These are phyloP conservation scores for Epizoanthus fatuus DNA, from an alignment of 92 coral and sea anemone species.

Conservation along the genomic window DNA sequence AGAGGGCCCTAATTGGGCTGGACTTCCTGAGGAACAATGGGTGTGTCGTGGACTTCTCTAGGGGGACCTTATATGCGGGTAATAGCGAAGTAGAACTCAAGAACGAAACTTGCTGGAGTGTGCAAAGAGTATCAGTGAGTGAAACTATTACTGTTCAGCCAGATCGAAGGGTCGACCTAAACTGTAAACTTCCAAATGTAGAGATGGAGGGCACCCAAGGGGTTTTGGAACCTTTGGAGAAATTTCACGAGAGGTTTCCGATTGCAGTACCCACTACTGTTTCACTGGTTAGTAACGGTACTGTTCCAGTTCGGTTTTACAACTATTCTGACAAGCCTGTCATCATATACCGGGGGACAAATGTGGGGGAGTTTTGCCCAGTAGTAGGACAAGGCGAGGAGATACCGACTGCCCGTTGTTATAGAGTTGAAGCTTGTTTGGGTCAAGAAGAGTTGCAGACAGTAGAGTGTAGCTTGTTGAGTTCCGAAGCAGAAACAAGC, in stretches of 20 bases:
- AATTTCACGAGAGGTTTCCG: conserved; percentile 26
- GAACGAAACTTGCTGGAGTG: conserved; percentile 40
- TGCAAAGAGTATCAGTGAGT: conserved; percentile 40
- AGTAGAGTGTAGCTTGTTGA: neutral
- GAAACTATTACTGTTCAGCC: conserved; percentile 48
- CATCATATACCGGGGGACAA: conserved; percentile 41
- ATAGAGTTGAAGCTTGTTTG: conserved; percentile 30
- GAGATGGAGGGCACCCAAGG: conserved; percentile 43
- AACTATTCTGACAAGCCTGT: conserved; percentile 39
- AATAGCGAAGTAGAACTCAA: conserved; percentile 1
- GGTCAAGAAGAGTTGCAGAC: too few relatives aligned
- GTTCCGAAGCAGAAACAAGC: neutral
- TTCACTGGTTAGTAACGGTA: conserved; percentile 17
- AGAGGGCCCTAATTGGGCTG: conserved; percentile 29
- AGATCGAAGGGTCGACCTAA: conserved; percentile 25
- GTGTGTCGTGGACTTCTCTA: conserved; percentile 35
- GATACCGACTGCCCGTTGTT: conserved; percentile 18
- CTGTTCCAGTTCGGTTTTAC: conserved; percentile 34
- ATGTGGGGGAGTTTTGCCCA: conserved; percentile 48
- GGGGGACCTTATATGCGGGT: conserved; percentile 32
- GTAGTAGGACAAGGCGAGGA: conserved; percentile 21
- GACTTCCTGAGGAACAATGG: conserved; percentile 41
- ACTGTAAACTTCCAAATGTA: conserved; percentile 25
- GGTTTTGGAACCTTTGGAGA: conserved; percentile 33
- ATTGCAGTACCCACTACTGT: conserved; percentile 38